Base-by-base conservation (phyloP, 2,797 vertebrate genomes). In the Myotis daubentonii region DNA sequence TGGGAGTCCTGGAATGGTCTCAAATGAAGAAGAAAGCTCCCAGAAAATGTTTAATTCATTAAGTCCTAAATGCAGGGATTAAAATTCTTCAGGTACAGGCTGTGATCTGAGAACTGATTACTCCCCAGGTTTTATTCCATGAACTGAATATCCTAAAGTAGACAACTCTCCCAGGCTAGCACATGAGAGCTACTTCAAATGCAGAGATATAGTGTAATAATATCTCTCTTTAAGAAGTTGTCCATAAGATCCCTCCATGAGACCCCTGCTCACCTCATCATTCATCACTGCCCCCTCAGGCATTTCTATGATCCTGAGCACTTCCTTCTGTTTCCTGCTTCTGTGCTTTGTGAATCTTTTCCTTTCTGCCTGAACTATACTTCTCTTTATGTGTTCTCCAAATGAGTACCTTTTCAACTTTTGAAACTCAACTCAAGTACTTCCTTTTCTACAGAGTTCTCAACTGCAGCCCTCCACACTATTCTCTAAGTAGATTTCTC, bases 41-140 rank as follows among this genome's bases (percentile, higher is more conserved):
- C 53, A 89, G 62, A 19, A 13, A 81, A 2, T 78, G 4, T 75
- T 6, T 92, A n/a, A 87, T 93, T 92, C 83, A 36, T 91, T 94
- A 91, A 95, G 4, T 12, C 19, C n/a, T 92, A 83, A 33, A 82
- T 76, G 20, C 6, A 25, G 86, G 47, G 38, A 75, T 92, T 95
- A 92, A 83, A 97, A 83, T 89, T 89, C 15, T 92, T 93, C 20
- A 7, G 30, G 70, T 94, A n/a, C 5, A 33, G n/a, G 6, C 66
- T 94, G 10, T 93, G 72, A 72, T 76, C 65, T 87, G 89, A 95
- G 51, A 81, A 65, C 30, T 15, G 13, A 72, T 84, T 93, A 57
- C 16, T 68, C 51, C 38, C 44, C 30, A 36, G 44, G 19, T 3
- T 25, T 95, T 81, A 49, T 41, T 94, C 33, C 15, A 33, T 72